Conservation (phyloP, 2,888 invertebrate genomes). For the Galeopsomyia nigrocyanea region DNA sequence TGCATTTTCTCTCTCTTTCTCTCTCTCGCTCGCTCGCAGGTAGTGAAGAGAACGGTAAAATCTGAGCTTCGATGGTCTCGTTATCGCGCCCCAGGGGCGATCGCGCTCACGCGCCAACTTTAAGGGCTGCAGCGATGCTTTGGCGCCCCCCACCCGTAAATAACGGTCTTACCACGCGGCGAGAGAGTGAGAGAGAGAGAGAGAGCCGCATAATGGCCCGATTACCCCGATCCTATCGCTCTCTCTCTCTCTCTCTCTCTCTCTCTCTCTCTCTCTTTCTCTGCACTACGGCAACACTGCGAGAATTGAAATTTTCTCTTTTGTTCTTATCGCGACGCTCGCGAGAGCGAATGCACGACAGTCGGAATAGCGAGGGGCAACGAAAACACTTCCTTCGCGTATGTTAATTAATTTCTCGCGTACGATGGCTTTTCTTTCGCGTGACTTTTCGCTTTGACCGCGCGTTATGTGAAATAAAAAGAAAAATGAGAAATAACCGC, state of each 20-base stretch:
- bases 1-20: too few relatives aligned
- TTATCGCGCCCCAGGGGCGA: constrained; percentile 20
- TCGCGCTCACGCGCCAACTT: constrained; percentile 3
- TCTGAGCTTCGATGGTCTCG: constrained; percentile 26
- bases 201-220: constrained; percentile 41
- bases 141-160: constrained; percentile 22
- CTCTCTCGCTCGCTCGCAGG: too few relatives aligned
- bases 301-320: constrained; percentile 12
- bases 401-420: too few relatives aligned
- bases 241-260: neutral
- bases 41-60: constrained; percentile 18
- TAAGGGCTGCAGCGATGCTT: constrained; percentile 15
- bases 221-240: constrained; percentile 14
- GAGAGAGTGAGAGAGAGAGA: constrained; percentile 17
- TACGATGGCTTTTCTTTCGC: too few relatives aligned
- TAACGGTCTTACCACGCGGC: constrained; percentile 32
- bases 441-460: too few relatives aligned
- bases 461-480: too few relatives aligned
- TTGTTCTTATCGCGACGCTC: constrained; percentile 33
- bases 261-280: neutral
- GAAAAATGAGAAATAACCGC: too few relatives aligned
- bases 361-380: neutral
- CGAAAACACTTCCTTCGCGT: constrained; percentile 7
- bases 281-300: neutral
- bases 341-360: neutral